A percentile compares a stretch with the other conserved stretches of the same genome.
phyloP scores from a whole-genome alignment of 2,797 vertebrate genomes.

The Acanthiza pusilla region DNA sequence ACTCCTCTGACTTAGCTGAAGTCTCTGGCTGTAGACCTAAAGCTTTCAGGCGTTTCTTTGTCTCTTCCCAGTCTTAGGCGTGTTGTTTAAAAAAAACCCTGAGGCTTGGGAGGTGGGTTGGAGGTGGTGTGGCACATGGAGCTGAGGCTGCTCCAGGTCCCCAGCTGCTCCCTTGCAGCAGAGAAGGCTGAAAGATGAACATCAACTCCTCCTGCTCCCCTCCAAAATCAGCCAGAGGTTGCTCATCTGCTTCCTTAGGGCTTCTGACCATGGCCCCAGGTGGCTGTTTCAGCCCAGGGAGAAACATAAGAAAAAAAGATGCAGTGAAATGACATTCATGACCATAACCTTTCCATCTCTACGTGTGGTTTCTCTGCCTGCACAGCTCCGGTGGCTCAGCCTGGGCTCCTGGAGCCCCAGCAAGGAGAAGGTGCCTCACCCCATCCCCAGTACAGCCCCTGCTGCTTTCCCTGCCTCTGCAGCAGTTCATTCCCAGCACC shows the following conservation, averaged over 20 bases:
- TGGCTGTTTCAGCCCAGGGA: background rate
- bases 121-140: background rate
- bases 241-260: background rate
- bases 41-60: background rate
- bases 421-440: background rate
- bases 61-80: background rate
- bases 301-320: rapidly evolving
- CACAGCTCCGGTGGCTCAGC: rapidly evolving
- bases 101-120: rapidly evolving
- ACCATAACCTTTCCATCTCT: background rate
- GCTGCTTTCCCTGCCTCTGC: too few relatives aligned
- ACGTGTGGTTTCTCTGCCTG: background rate
- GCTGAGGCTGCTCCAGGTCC: background rate
- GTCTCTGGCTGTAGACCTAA: background rate
- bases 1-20: background rate
- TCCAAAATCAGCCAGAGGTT: background rate
- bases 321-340: background rate
- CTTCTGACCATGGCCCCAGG: background rate
- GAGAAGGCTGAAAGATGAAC: background rate
- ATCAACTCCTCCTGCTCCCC: background rate
- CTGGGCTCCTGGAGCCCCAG: background rate
- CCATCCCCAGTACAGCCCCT: background rate
- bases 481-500: too few relatives aligned
- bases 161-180: background rate
- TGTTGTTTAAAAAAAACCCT: rapidly evolving